Evolutionary conservation across 2,888 invertebrate species (phyloP).

Genomic region (Rhodophaea formosa): DNA sequence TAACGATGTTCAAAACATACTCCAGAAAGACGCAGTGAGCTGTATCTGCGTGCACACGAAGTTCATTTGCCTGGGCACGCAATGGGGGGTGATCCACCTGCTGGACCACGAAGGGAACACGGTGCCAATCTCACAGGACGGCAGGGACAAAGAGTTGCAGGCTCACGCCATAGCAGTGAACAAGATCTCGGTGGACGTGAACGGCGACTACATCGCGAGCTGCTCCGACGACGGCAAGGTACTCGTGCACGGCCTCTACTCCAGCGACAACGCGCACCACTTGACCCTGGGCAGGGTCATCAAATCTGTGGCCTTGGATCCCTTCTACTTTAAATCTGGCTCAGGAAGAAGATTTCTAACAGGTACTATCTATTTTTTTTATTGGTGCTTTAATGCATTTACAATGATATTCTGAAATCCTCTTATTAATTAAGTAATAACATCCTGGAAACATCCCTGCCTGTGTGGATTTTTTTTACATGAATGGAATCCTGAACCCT

Average conservation of each 20-base stretch:
- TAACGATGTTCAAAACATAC: slow-evolving; percentile 92
- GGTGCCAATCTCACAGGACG: slow-evolving; percentile 78
- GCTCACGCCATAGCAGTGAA: slow-evolving; percentile 95
- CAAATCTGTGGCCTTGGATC: slow-evolving; percentile 93
- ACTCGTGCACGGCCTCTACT: slow-evolving; percentile 93
- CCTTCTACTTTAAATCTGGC: slow-evolving; percentile 87
- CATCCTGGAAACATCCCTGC: too few species aligned
- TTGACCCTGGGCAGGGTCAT: slow-evolving; percentile 90
- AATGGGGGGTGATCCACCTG: slow-evolving; percentile 94
- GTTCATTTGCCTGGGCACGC: slow-evolving; percentile 96
- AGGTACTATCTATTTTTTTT: slow-evolving; percentile 39
- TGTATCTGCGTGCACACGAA: slow-evolving; percentile 97
- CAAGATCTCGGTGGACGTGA: slow-evolving; percentile 95
- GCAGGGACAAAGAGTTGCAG: slow-evolving; percentile 85
- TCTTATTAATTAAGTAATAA: too few species aligned
- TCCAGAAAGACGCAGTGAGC: slow-evolving; percentile 91
- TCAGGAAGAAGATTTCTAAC: slow-evolving; percentile 92
- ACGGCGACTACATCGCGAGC: slow-evolving; percentile 96
- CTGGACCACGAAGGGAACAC: slow-evolving; percentile 95
- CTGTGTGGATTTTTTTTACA: too few species aligned
- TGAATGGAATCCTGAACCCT: too few species aligned
- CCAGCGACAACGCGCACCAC: slow-evolving; percentile 89
- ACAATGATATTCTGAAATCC: too few species aligned
- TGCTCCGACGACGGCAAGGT: slow-evolving; percentile 95
- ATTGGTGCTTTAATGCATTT: background rate